Conservation (phyloP, 2,888 invertebrate genomes). For the Drosophila suboccidentalis region DNA sequence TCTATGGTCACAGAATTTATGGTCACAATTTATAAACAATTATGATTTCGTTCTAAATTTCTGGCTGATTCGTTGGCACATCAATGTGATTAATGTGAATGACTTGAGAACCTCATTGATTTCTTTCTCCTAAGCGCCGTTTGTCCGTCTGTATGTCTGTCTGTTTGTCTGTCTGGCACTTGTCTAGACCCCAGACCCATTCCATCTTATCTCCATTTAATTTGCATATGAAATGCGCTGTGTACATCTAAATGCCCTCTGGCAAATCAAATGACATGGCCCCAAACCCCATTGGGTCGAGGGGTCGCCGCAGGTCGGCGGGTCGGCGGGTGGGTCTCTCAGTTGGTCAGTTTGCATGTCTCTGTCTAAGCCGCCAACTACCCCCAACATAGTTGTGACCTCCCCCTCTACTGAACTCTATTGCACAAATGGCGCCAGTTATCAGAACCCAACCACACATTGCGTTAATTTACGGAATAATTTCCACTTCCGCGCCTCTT, state of each 20-base stretch:
- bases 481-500: constrained; percentile 67
- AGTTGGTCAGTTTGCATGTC: constrained; percentile 57
- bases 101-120: constrained; percentile 61
- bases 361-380: constrained; percentile 22
- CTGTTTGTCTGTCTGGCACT: constrained; percentile 47
- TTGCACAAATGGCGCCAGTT: constrained; percentile 63
- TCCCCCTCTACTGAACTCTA: constrained; percentile 13
- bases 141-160: constrained; percentile 40
- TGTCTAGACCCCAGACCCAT: constrained; percentile 59
- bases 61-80: constrained; percentile 13
- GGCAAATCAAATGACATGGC: constrained; percentile 76
- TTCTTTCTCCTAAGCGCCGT: constrained; percentile 31
- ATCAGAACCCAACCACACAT: constrained; percentile 44
- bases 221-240: constrained; percentile 83
- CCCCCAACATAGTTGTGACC: constrained; percentile 44
- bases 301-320: background rate
- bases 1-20: constrained; percentile 58
- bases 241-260: constrained; percentile 66
- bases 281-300: constrained; percentile 6
- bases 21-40: constrained; percentile 77
- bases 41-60: constrained; percentile 63
- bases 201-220: constrained; percentile 79
- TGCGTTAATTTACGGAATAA: constrained; percentile 80
- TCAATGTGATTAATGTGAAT: constrained; percentile 50
- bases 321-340: background rate